These are phyloP conservation scores for Pocillopora meandrina DNA, from an alignment of 92 coral and sea anemone species.

Conservation along the genomic window DNA sequence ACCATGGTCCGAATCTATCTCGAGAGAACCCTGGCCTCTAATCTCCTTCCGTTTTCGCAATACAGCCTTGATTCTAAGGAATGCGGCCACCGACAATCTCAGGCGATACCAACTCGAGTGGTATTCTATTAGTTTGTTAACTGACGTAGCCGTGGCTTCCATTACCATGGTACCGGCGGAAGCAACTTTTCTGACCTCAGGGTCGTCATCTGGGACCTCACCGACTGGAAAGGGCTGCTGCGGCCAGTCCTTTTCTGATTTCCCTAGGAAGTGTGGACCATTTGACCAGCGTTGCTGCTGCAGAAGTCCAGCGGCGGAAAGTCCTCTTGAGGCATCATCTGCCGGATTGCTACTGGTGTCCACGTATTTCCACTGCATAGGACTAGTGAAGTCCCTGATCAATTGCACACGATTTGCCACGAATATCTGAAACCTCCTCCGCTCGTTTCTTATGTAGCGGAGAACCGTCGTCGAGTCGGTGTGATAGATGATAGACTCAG, in stretches of 20 bases:
- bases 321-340: conserved; percentile 67
- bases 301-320: conserved; percentile 30
- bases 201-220: conserved; percentile 49
- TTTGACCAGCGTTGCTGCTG: conserved; percentile 54
- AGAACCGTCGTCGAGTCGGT: no score
- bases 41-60: conserved; percentile 24
- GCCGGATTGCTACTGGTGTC: conserved; percentile 59
- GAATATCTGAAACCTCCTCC: conserved; percentile 25
- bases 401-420: conserved; percentile 56
- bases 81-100: conserved; percentile 57
- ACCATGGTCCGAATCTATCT: neutral
- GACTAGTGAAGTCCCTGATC: conserved; percentile 44
- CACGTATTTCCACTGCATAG: conserved; percentile 57
- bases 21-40: neutral
- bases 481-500: no score
- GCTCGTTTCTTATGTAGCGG: no score
- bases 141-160: conserved; percentile 19
- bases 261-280: conserved; percentile 72
- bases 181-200: conserved; percentile 49
- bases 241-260: conserved; percentile 55
- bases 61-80: conserved; percentile 43
- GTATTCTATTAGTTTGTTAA: conserved; percentile 52
- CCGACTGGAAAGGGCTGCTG: conserved; percentile 57
- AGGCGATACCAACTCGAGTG: conserved; percentile 70
- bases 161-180: conserved; percentile 28